These are phyloP conservation scores for Aricia artaxerxes DNA, from an alignment of 2,888 invertebrate genomes.

Conservation along the genomic window DNA sequence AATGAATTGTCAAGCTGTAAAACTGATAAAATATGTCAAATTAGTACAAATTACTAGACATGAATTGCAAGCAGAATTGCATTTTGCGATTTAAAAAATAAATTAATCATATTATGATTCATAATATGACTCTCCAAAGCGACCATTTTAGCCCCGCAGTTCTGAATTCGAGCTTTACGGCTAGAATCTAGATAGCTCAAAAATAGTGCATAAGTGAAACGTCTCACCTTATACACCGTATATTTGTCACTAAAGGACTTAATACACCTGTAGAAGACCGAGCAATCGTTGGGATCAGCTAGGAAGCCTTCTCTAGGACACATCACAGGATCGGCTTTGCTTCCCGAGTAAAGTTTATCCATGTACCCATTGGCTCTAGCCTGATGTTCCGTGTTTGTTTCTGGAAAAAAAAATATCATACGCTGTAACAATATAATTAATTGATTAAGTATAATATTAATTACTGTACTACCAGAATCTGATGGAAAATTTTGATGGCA, in stretches of 20 bases:
- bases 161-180: no score
- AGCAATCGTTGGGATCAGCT: constrained; percentile 86
- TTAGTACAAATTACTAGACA: no score
- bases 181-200: not conserved
- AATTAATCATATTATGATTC: no score
- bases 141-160: no score
- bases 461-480: no score
- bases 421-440: not conserved
- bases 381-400: constrained; percentile 39
- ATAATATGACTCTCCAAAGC: no score
- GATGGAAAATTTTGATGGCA: no score
- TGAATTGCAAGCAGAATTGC: no score
- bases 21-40: no score
- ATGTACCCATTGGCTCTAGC: constrained; percentile 53
- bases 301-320: constrained; percentile 86
- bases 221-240: constrained; percentile 76
- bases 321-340: constrained; percentile 64
- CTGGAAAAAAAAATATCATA: constrained; percentile 33
- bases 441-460: no score
- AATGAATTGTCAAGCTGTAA: no score
- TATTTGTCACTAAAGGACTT: constrained; percentile 78
- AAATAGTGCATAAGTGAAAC: not conserved
- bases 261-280: constrained; percentile 88
- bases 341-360: constrained; percentile 65
- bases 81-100: no score